A percentile compares a stretch with the other conserved stretches of the same genome.
These are phyloP conservation scores for Napeogenes sylphis DNA, from an alignment of 2,888 invertebrate genomes.

Conservation along the genomic window DNA sequence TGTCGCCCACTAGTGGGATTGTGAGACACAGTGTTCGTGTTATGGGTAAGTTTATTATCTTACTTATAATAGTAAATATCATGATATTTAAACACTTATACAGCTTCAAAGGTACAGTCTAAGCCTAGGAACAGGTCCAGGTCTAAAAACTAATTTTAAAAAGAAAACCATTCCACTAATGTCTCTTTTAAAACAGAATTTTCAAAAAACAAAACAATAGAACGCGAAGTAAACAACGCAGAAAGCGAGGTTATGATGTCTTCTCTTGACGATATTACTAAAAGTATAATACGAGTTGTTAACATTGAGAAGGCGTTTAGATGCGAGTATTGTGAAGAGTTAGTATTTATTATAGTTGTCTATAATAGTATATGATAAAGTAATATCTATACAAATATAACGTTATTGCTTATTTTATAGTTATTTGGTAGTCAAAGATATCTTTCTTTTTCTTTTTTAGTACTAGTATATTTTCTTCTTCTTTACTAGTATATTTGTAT, in stretches of 20 bases:
- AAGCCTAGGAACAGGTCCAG: too few species aligned
- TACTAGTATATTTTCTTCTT: too few species aligned
- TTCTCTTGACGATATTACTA: conserved; percentile 45
- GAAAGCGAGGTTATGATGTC: conserved; percentile 44
- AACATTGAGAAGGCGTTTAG: conserved; percentile 71
- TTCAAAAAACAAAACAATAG: conserved; percentile 42
- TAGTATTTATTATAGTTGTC: conserved; percentile 36
- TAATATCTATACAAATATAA: not conserved
- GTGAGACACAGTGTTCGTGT: conserved; percentile 48
- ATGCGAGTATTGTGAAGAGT: conserved; percentile 77
- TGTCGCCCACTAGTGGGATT: conserved; percentile 68
- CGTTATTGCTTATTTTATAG: too few species aligned
- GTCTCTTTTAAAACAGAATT: conserved; percentile 38
- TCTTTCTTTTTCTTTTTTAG: too few species aligned
- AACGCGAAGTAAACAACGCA: conserved; percentile 42
- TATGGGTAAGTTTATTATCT: conserved; percentile 35
- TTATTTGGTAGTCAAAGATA: too few species aligned
- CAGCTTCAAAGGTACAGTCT: too few species aligned
- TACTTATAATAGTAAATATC: conserved; percentile 3
- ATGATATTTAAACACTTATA: too few species aligned
- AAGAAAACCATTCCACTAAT: too few species aligned
- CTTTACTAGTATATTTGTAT: too few species aligned
- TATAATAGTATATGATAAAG: not conserved
- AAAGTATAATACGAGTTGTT: conserved; percentile 55
- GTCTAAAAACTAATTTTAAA: too few species aligned